These are phyloP conservation scores for Polypedilum pembai DNA, from an alignment of 1,140 invertebrate species.

Conservation along the genomic window DNA sequence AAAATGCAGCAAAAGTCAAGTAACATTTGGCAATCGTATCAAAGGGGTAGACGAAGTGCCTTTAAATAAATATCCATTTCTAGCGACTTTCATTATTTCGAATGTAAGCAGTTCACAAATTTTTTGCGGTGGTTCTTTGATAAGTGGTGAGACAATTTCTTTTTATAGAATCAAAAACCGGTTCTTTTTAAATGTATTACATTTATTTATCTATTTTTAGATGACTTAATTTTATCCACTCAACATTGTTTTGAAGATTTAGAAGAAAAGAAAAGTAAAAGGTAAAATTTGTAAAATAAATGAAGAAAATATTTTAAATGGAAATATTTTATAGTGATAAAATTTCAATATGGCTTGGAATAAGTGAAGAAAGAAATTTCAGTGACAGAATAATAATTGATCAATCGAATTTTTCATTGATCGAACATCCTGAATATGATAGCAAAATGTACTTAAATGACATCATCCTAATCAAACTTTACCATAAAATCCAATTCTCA, in stretches of 20 bases:
- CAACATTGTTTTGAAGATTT: too few species aligned
- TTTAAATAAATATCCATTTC: constrained; percentile 7
- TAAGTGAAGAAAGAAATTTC: neutral
- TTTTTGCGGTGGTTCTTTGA: neutral
- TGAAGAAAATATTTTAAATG: too few species aligned
- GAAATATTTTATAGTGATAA: too few species aligned
- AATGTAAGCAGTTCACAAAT: neutral
- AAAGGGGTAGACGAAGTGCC: too few species aligned
- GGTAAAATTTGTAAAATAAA: too few species aligned
- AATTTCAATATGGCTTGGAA: neutral
- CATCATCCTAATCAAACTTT: neutral
- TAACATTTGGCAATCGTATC: too few species aligned
- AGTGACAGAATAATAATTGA: neutral
- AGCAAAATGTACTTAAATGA: neutral
- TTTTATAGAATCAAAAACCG: too few species aligned
- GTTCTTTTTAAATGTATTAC: too few species aligned
- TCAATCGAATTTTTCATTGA: neutral
- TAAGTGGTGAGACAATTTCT: neutral
- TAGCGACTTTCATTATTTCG: neutral
- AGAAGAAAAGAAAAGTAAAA: too few species aligned
- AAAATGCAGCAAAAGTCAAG: too few species aligned
- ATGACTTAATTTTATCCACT: too few species aligned
- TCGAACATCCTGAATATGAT: neutral
- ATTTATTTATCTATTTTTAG: too few species aligned
- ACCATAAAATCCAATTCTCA: neutral